Percentiles rank a stretch among this genome's conserved stretches.
These are phyloP conservation scores for Hozukius guyotensis DNA, from an alignment of 2,797 vertebrate species.

Conservation along the genomic window DNA sequence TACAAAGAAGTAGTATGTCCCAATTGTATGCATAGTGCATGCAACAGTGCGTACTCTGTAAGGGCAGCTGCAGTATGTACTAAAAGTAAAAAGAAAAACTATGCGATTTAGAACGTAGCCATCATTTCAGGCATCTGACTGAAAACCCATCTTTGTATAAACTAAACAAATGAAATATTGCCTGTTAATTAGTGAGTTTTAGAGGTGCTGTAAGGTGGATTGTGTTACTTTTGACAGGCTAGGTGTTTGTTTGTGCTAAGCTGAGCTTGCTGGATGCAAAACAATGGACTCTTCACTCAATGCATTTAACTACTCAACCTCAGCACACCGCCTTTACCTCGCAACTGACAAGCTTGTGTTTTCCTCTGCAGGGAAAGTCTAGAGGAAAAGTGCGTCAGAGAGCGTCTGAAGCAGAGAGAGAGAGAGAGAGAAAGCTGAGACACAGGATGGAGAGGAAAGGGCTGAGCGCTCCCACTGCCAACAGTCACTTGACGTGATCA, in stretches of 20 bases:
- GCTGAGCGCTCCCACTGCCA: slow-evolving; percentile 48
- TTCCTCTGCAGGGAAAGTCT: slow-evolving; percentile 72
- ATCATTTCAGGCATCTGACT: too few species aligned
- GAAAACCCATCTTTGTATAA: not conserved
- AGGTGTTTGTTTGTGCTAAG: not conserved
- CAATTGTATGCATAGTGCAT: too few species aligned
- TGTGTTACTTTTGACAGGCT: not conserved
- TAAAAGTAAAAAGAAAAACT: too few species aligned
- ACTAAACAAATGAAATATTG: not conserved
- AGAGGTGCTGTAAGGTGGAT: not conserved
- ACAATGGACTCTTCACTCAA: not conserved
- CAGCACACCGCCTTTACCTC: not conserved
- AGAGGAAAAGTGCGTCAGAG: slow-evolving; percentile 26
- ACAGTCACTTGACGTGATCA: slow-evolving; percentile 53
- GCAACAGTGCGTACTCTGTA: too few species aligned
- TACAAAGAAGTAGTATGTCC: too few species aligned
- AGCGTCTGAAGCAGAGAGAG: slow-evolving; percentile 24
- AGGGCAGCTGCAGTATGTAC: too few species aligned
- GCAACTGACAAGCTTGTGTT: slow-evolving; percentile 18
- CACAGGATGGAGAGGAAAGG: slow-evolving; percentile 30
- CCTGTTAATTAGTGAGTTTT: not conserved
- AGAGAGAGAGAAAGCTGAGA: not conserved
- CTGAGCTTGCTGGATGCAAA: not conserved
- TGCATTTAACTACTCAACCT: not conserved
- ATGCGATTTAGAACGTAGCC: too few species aligned